Base-by-base conservation (phyloP, 2,797 vertebrate species). In the Podarcis lilfordi region DNA sequence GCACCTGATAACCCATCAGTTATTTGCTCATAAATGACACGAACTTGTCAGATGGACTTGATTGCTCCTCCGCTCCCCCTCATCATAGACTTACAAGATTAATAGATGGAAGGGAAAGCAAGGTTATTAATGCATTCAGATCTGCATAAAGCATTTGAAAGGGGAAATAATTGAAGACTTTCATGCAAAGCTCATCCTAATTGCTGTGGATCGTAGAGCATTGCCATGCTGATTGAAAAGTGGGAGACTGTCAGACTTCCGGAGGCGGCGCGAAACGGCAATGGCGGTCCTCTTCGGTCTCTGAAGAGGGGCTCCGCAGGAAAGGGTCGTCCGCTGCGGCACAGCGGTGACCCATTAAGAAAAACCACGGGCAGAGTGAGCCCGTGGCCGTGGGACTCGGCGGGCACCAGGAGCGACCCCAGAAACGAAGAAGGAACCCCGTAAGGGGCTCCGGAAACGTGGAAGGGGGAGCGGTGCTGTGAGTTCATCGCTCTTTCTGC, bases 171-270 rank as follows among this genome's bases (percentile, higher is more conserved):
- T 87, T 27, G 23, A 92, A 90, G 43, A 75, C 55, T 74, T 79
- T 76, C 37, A 76, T 87, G 43, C n/a, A 89, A 93, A 91, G 89
- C 64, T 64, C 93, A 84, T 89, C 91, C 6, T 88, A 89, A 93
- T 89, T 1, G 80, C 55, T 91, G 84, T 87, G 80, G 6, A 88
- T 13, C 43, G 1, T 79, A 71, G 83, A 92, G 80, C 13, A 75
- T 37, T 88, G 5, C 68, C 91, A 45, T 80, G 79, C 86, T 91
- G 59, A 91, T 90, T 93, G 88, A 91, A 95, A 93, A 5, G 43
- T 84, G 8, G 40, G 29, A 37, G 77, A 68, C 88, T 2, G 40
- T 87, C 13, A 88, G n/a, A n/a, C n/a, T n/a, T n/a, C n/a, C n/a
- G n/a, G n/a, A n/a, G n/a, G n/a, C n/a, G n/a, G n/a, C n/a, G n/a